Evolutionary conservation across 1,140 invertebrate species (phyloP).

Genomic region (Plectrocnemia conspersa): DNA sequence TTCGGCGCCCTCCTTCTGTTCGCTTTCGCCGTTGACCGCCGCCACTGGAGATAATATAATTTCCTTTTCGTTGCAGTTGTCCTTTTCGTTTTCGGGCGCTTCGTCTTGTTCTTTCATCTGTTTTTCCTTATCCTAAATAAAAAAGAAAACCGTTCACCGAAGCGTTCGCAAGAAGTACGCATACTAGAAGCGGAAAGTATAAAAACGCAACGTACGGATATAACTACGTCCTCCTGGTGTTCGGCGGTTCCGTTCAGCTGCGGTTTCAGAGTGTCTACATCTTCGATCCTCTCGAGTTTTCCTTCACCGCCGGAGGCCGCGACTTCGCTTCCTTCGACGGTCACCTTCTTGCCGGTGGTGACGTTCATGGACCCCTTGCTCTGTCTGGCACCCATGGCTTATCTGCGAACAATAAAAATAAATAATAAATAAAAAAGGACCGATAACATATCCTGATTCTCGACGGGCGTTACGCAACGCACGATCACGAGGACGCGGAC

Average conservation of each 20-base stretch:
- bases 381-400: conserved; percentile 73
- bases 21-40: conserved; percentile 44
- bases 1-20: conserved; percentile 46
- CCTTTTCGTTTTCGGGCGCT: conserved; percentile 63
- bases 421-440: conserved; percentile 2
- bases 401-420: conserved; percentile 28
- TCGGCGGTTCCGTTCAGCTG: conserved; percentile 64
- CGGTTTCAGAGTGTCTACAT: conserved; percentile 61
- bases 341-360: conserved; percentile 71
- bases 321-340: conserved; percentile 55
- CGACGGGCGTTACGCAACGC: background rate
- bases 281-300: conserved; percentile 66
- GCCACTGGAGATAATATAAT: conserved; percentile 38
- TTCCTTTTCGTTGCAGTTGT: conserved; percentile 62
- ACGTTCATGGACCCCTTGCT: conserved; percentile 82
- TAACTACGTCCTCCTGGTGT: conserved; percentile 54
- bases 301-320: conserved; percentile 61
- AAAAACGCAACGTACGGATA: conserved; percentile 27
- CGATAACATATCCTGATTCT: background rate
- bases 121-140: conserved; percentile 60
- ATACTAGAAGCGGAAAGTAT: background rate
- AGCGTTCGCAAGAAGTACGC: background rate
- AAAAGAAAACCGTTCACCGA: conserved; percentile 10
- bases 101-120: conserved; percentile 53
- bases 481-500: background rate